Conservation (phyloP, 2,113 vertebrate species). For the Phylloscopus trochiloides region DNA sequence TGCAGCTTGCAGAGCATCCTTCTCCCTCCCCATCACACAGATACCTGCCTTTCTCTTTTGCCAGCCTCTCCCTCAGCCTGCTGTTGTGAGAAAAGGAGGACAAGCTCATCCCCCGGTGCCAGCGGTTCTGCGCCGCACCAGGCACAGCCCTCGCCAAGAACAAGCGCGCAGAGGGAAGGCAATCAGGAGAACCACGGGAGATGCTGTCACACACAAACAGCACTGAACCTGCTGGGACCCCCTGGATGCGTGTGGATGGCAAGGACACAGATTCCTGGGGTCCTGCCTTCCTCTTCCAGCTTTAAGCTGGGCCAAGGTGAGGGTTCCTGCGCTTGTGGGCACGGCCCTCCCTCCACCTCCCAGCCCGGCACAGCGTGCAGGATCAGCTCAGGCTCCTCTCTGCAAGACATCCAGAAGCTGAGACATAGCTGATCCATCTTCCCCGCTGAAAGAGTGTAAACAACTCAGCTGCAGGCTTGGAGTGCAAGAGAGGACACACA, state of each 20-base stretch:
- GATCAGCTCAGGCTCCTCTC: background rate
- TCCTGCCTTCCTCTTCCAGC: background rate
- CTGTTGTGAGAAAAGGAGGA: background rate
- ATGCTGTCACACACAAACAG: background rate
- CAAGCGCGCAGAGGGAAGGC: background rate
- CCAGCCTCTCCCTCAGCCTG: background rate
- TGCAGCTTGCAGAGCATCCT: accelerated
- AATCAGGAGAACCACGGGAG: background rate
- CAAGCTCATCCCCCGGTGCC: background rate
- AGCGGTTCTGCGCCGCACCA: accelerated
- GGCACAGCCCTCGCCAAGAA: background rate
- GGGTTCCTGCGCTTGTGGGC: accelerated
- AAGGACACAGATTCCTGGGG: background rate
- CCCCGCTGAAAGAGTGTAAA: slow-evolving; percentile 6
- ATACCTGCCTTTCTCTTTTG: background rate
- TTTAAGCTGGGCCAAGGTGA: background rate
- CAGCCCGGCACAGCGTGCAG: background rate
- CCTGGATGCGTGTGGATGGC: accelerated
- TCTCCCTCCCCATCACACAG: background rate
- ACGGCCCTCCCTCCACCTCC: background rate
- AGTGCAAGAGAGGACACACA: slow-evolving; percentile 48
- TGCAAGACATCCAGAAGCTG: background rate
- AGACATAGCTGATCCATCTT: background rate
- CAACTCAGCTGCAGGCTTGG: slow-evolving; percentile 2
- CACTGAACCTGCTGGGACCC: background rate